Conservation (phyloP, 2,888 invertebrate species). For the Lacanobia wlatinum region DNA sequence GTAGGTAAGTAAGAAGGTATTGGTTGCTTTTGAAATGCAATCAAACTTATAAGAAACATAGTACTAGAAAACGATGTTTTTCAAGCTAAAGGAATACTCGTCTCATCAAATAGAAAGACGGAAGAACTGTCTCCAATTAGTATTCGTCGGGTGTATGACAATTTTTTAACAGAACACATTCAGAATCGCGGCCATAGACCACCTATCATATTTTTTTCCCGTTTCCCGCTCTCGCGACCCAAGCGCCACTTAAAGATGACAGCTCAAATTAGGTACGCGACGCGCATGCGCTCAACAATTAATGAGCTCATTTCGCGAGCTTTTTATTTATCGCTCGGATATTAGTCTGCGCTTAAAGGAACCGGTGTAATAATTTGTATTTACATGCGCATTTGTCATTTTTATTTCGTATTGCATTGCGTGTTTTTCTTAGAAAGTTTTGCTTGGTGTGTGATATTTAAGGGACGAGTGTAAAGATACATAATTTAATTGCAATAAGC, state of each 20-base stretch:
- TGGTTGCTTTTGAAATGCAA: background rate
- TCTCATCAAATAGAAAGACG: conserved; percentile 13
- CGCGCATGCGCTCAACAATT: conserved; percentile 78
- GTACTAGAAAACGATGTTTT: conserved; percentile 5
- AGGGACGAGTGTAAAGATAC: conserved; percentile 10
- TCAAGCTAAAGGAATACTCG: background rate
- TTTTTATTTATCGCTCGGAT: conserved; percentile 83
- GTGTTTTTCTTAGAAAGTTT: conserved; percentile 56
- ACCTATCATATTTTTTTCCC: conserved; percentile 26
- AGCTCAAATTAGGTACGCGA: conserved; percentile 82
- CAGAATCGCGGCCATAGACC: conserved; percentile 22
- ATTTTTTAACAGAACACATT: conserved; percentile 5
- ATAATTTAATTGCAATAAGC: conserved; percentile 12
- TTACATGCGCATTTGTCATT: conserved; percentile 71
- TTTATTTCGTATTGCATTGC: conserved; percentile 69
- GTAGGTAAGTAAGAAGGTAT: background rate
- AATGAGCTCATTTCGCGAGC: conserved; percentile 87
- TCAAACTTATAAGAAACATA: background rate
- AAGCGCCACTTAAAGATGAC: conserved; percentile 82
- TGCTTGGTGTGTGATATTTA: conserved; percentile 23
- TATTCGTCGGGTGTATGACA: background rate
- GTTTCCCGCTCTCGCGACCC: conserved; percentile 24
- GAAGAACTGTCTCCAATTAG: background rate
- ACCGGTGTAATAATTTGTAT: conserved; percentile 67
- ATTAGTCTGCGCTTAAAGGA: conserved; percentile 76